Conservation (phyloP, 2,113 vertebrate genomes). For the Danio rerio region GRCz12tu NC_133197.1:16154001-16154500, state of each 20-base stretch:
- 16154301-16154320: conserved; percentile 8
- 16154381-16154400: conserved; percentile 33
- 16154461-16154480: neutral
- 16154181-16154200: conserved; percentile 22
- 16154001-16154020: conserved; percentile 47
- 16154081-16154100: conserved; percentile 60
- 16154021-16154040: conserved; percentile 53
- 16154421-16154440: conserved; percentile 55
- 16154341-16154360: neutral
- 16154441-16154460: conserved; percentile 9
- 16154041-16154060: conserved; percentile 52
- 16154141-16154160: conserved; percentile 6
- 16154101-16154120: conserved; percentile 51
- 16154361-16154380: neutral
- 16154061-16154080: conserved; percentile 44
- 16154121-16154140: conserved; percentile 53
- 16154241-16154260: conserved; percentile 38
- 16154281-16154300: conserved; percentile 8
- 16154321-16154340: conserved; percentile 5
- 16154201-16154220: conserved; percentile 22
- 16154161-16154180: conserved; percentile 4
- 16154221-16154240: conserved; percentile 42
- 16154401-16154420: conserved; percentile 23
- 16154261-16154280: neutral
- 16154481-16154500: neutral